Conservation (phyloP, 2,888 invertebrate genomes). For the Stegophylla sp. region DNA sequence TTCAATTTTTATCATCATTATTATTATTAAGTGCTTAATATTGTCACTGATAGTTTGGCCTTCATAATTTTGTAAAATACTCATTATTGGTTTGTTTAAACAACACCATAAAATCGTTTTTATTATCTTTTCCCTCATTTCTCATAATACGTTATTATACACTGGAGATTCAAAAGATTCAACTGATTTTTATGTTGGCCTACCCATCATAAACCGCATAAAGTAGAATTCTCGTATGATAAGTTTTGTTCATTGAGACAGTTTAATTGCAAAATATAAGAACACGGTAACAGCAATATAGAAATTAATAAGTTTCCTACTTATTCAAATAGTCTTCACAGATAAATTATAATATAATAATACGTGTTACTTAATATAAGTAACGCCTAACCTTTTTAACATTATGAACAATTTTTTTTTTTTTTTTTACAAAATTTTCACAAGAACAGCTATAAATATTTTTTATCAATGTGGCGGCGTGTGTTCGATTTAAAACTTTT, state of each 20-base stretch:
- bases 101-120: conserved; percentile 24
- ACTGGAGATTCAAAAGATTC: neutral
- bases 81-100: neutral
- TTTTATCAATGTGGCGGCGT: too few species aligned
- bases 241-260: neutral
- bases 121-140: conserved; percentile 30
- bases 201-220: neutral
- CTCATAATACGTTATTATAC: conserved; percentile 8
- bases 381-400: too few species aligned
- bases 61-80: conserved; percentile 4
- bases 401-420: too few species aligned
- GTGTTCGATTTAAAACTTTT: neutral
- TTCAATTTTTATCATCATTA: too few species aligned
- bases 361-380: too few species aligned
- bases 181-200: neutral
- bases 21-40: too few species aligned
- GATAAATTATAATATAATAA: too few species aligned
- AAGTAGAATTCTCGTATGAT: neutral
- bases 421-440: too few species aligned
- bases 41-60: neutral
- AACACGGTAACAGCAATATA: too few species aligned
- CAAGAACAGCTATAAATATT: too few species aligned
- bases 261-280: neutral
- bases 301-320: too few species aligned
- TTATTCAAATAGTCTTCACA: too few species aligned